Evolutionary conservation across 92 coral and sea anemone genomes (phyloP).

Genomic region (Porites evermanni): DNA sequence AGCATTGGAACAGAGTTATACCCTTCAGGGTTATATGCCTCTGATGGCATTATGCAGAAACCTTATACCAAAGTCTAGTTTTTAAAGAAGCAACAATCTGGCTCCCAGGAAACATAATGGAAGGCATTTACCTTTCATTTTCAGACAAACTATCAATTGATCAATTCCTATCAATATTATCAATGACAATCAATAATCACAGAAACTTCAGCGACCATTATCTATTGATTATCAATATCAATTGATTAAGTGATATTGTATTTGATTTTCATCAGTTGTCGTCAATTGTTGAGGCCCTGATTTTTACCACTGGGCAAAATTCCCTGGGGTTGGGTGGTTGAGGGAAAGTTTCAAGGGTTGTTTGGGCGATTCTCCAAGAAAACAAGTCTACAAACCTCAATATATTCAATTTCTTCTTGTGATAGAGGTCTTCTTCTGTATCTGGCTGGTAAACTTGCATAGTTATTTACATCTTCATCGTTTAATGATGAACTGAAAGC

Average conservation of each 20-base stretch:
- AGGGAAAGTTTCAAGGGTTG: background rate
- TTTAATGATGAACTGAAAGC: background rate
- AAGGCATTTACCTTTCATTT: too few species aligned
- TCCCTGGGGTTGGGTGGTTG: background rate
- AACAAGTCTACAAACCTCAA: constrained; percentile 69
- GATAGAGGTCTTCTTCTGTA: constrained; percentile 75
- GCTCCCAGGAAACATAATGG: too few species aligned
- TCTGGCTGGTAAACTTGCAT: constrained; percentile 75
- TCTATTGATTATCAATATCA: background rate
- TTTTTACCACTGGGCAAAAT: too few species aligned
- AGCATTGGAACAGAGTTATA: too few species aligned
- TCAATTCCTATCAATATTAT: background rate
- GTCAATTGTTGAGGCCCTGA: background rate
- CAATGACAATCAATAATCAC: background rate
- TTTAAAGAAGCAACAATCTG: too few species aligned
- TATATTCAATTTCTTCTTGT: constrained; percentile 88
- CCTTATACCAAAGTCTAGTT: too few species aligned
- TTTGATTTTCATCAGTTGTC: background rate
- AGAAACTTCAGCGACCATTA: background rate
- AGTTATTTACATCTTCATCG: constrained; percentile 22
- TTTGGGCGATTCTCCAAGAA: background rate
- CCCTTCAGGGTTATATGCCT: too few species aligned
- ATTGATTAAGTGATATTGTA: background rate
- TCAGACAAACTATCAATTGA: too few species aligned
- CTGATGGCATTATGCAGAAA: too few species aligned